Conservation (phyloP, 2,113 vertebrate species). For the Diadophis punctatus region DNA sequence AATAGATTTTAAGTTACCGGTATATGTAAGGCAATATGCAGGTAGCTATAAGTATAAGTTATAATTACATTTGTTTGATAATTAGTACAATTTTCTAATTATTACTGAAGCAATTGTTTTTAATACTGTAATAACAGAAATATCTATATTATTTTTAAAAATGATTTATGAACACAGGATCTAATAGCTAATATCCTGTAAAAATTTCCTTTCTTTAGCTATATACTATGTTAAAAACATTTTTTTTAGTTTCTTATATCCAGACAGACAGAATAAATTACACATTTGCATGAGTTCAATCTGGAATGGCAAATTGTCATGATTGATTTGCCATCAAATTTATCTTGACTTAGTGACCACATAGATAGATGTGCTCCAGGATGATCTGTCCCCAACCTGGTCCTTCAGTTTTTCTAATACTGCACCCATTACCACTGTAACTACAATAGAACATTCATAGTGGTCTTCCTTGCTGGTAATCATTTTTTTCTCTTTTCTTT, state of each 20-base stretch:
- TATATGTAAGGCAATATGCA: neutral
- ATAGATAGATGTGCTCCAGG: neutral
- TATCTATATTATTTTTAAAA: slow-evolving; percentile 22
- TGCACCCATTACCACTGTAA: neutral
- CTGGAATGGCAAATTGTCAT: neutral
- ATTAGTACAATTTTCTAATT: slow-evolving; percentile 8
- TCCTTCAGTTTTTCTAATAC: neutral
- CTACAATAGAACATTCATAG: neutral
- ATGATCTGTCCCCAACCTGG: neutral
- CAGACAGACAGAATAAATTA: neutral
- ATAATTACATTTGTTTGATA: slow-evolving; percentile 33
- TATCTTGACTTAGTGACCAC: neutral
- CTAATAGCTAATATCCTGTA: neutral
- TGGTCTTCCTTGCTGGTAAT: neutral
- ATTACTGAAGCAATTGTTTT: slow-evolving; percentile 25
- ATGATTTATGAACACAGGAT: neutral
- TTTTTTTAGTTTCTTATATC: neutral
- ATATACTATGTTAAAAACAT: neutral
- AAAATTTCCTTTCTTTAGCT: neutral
- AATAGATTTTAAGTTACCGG: slow-evolving; percentile 25
- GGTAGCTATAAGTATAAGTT: slow-evolving; percentile 2
- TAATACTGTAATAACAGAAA: slow-evolving; percentile 24
- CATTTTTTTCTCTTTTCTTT: neutral
- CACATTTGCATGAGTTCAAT: neutral
- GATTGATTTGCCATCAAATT: neutral